Percentiles rank a stretch among this genome's conserved stretches.
phyloP scores from a whole-genome alignment of 1,140 invertebrate genomes.

The Heliconius himera region DNA sequence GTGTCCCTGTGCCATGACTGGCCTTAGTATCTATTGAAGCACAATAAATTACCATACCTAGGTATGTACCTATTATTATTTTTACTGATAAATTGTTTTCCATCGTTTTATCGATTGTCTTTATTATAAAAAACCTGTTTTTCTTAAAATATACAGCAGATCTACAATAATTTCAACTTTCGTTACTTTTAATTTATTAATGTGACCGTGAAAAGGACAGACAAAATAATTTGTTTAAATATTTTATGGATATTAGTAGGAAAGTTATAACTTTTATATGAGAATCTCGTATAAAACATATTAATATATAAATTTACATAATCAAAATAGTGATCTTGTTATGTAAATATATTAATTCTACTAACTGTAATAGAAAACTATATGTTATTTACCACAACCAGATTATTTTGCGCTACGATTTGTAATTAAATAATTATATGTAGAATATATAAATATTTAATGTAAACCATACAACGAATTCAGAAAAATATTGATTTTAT shows the following conservation, averaged over 20 bases:
- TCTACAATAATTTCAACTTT: not conserved
- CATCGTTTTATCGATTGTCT: not conserved
- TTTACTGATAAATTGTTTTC: not conserved
- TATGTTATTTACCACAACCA: not conserved
- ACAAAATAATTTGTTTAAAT: not conserved
- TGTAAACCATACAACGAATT: not conserved
- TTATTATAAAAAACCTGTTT: not conserved
- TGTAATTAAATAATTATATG: not conserved
- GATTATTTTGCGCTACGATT: conserved; percentile 1
- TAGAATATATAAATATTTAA: not conserved
- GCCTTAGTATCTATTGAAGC: not conserved
- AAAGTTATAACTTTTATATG: conserved; percentile 2
- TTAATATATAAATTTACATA: too few species aligned
- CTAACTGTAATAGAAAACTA: not conserved
- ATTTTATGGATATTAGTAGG: not conserved
- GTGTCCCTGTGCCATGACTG: too few species aligned
- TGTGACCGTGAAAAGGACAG: not conserved
- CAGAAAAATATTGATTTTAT: not conserved
- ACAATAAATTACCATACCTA: not conserved
- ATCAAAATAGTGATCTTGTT: not conserved
- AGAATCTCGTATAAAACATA: not conserved
- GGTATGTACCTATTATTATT: not conserved
- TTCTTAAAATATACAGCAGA: not conserved
- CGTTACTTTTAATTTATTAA: not conserved
- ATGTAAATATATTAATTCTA: not conserved